phyloP scores from a whole-genome alignment of 2,113 vertebrate genomes.

The Etheostoma cragini region DNA sequence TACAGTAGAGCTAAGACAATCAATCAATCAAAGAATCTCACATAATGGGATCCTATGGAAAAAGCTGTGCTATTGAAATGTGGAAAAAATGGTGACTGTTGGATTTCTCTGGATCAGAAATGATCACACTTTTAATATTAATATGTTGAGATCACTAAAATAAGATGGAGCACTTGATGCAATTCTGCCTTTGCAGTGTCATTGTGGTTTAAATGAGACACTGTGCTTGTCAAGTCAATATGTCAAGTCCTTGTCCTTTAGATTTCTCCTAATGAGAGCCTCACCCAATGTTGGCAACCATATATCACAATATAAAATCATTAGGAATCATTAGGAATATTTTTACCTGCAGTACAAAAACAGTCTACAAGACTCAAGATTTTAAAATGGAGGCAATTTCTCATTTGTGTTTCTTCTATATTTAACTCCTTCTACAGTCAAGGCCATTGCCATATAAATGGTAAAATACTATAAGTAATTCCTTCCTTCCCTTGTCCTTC shows the following conservation, averaged over 20 bases:
- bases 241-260: conserved; percentile 36
- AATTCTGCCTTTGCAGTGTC: conserved; percentile 25
- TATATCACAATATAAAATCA: conserved; percentile 5
- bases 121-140: not conserved
- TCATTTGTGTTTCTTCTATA: not conserved
- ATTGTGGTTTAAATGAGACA: conserved; percentile 34
- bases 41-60: not conserved
- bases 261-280: conserved; percentile 25
- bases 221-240: too few relatives aligned
- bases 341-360: conserved; percentile 11
- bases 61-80: conserved; percentile 10
- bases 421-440: not conserved
- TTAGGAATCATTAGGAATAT: not conserved
- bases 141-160: conserved; percentile 18
- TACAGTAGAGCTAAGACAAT: not conserved
- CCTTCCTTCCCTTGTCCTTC: conserved; percentile 44
- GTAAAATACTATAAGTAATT: conserved; percentile 35
- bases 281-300: not conserved
- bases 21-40: not conserved
- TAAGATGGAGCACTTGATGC: not conserved
- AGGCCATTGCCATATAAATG: conserved; percentile 17
- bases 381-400: not conserved
- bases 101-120: conserved; percentile 5
- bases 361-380: not conserved
- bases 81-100: not conserved